phyloP scores from a whole-genome alignment of 1,140 invertebrate genomes.

The Drosophila pandora region DNA sequence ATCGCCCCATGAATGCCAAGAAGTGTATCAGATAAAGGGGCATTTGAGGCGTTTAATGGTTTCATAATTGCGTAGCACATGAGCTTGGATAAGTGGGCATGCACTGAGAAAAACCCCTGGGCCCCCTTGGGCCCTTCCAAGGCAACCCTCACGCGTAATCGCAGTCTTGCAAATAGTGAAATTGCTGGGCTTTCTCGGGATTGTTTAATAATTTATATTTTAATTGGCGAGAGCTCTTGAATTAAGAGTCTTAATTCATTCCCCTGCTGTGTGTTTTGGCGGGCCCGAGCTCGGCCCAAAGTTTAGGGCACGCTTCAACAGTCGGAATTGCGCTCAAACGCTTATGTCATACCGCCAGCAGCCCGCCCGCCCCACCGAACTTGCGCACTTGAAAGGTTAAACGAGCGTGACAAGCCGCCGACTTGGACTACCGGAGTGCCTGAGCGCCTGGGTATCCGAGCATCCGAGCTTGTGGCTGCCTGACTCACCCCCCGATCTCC shows the following conservation, averaged over 20 bases:
- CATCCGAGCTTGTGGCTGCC: neutral
- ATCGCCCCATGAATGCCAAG: constrained; percentile 37
- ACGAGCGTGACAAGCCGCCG: constrained; percentile 50
- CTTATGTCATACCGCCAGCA: constrained; percentile 53
- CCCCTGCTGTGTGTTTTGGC: neutral
- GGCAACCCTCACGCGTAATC: too few species aligned
- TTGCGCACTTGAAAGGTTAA: constrained; percentile 67
- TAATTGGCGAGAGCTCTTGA: too few species aligned
- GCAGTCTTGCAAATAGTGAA: neutral
- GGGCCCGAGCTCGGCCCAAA: constrained; percentile 14
- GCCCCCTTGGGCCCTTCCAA: too few species aligned
- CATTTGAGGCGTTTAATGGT: constrained; percentile 19
- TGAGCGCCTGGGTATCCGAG: neutral
- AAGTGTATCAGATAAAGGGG: constrained; percentile 7
- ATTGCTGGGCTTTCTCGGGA: neutral
- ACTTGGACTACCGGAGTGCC: constrained; percentile 33
- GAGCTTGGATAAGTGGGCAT: neutral
- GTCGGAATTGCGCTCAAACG: constrained; percentile 45
- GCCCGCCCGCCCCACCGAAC: constrained; percentile 23
- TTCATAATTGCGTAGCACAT: constrained; percentile 6
- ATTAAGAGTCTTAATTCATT: neutral
- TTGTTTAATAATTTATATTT: too few species aligned
- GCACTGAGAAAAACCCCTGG: neutral
- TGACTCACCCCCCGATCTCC: constrained; percentile 3
- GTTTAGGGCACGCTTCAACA: constrained; percentile 39